phyloP scores from a whole-genome alignment of 2,113 vertebrate genomes.

The Cephalophus harveyi region DNA sequence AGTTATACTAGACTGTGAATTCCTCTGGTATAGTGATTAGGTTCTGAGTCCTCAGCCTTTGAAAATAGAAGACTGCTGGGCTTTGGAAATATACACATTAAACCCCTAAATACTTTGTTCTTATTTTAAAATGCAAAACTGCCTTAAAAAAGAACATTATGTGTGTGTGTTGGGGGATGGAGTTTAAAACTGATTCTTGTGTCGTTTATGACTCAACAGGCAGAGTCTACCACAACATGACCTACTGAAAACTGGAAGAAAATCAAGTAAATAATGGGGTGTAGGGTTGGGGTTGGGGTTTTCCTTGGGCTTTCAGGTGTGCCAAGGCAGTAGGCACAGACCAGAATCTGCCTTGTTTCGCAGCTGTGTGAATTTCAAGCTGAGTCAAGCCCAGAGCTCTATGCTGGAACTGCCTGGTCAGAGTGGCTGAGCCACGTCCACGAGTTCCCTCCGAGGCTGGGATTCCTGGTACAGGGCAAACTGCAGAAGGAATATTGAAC shows the following conservation, averaged over 20 bases:
- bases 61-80: background rate
- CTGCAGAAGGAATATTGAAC: background rate
- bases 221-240: background rate
- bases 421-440: fast-evolving
- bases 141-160: background rate
- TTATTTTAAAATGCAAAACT: background rate
- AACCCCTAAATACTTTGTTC: background rate
- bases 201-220: background rate
- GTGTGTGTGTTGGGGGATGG: background rate
- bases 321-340: background rate
- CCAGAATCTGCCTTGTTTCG: background rate
- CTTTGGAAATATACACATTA: background rate
- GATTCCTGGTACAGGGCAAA: background rate
- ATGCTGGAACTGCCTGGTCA: background rate
- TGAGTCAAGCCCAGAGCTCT: background rate
- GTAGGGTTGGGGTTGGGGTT: background rate
- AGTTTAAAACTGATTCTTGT: background rate
- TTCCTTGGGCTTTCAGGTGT: background rate
- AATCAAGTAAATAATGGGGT: background rate
- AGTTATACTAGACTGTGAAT: background rate
- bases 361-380: background rate
- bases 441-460: fast-evolving
- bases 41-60: background rate
- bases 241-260: background rate
- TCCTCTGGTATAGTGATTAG: background rate